Evolutionary conservation across 2,113 vertebrate species (phyloP).

Genomic region (Perccottus glenii): DNA sequence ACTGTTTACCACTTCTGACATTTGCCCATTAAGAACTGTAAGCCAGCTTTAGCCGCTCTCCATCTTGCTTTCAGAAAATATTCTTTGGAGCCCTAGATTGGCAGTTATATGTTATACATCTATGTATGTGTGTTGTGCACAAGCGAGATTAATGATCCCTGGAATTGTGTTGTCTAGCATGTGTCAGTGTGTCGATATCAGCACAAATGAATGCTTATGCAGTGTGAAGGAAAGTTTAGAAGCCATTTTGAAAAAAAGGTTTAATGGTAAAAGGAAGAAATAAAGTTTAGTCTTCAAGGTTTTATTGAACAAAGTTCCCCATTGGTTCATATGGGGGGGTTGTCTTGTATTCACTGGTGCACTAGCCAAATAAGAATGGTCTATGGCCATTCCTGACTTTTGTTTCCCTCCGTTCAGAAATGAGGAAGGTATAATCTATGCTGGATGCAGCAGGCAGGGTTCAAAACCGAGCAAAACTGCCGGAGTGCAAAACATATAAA

Average conservation of each 20-base stretch:
- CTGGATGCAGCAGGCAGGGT: slow-evolving; percentile 13
- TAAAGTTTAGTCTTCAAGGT: slow-evolving; percentile 19
- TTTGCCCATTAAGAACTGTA: neutral
- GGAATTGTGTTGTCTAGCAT: slow-evolving; percentile 1
- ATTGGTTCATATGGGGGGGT: slow-evolving; percentile 23
- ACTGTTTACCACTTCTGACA: slow-evolving; percentile 13
- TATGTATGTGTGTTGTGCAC: neutral
- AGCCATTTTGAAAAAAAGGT: slow-evolving; percentile 6
- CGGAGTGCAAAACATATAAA: slow-evolving; percentile 25
- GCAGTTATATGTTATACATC: neutral
- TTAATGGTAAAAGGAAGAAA: slow-evolving; percentile 6
- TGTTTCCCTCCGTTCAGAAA: slow-evolving; percentile 15
- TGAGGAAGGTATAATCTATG: slow-evolving; percentile 18
- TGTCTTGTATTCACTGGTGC: slow-evolving; percentile 12
- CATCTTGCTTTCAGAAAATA: neutral
- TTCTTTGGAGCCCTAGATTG: neutral
- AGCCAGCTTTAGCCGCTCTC: slow-evolving; percentile 17
- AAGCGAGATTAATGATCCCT: slow-evolving; percentile 23
- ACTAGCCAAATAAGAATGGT: neutral
- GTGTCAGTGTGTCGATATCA: slow-evolving; percentile 23
- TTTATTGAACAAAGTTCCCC: slow-evolving; percentile 22
- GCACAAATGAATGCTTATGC: slow-evolving; percentile 20
- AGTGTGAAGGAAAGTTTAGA: slow-evolving; percentile 6
- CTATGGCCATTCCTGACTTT: slow-evolving; percentile 13
- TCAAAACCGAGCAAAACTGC: slow-evolving; percentile 25